phyloP scores from a whole-genome alignment of 92 coral and sea anemone genomes.

The Epizoanthus rinbou region DNA sequence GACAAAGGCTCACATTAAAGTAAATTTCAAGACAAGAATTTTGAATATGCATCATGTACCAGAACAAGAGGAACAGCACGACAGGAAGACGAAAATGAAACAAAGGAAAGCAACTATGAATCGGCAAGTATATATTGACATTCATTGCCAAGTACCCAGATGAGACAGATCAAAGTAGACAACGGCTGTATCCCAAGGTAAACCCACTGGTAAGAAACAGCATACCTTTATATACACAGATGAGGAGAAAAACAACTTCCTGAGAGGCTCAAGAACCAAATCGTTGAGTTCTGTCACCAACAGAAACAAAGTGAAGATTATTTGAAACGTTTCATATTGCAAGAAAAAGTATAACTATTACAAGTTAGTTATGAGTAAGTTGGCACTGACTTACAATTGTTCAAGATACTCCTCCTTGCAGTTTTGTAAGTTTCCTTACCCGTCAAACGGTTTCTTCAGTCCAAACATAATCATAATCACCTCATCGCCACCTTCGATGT shows the following conservation, averaged over 20 bases:
- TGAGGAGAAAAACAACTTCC: slow-evolving; percentile 85
- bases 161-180: neutral
- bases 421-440: no score
- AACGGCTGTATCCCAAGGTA: neutral
- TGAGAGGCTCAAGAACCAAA: slow-evolving; percentile 87
- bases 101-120: neutral
- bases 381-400: no score
- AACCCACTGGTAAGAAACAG: neutral
- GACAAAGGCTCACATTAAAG: no score
- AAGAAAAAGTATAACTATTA: neutral
- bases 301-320: neutral
- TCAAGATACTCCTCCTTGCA: no score
- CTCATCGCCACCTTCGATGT: no score
- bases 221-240: slow-evolving; percentile 85
- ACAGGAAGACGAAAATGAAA: neutral
- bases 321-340: neutral
- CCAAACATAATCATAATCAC: no score
- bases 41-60: no score
- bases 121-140: neutral
- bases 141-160: no score
- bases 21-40: no score
- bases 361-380: no score
- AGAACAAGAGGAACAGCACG: no score
- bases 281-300: slow-evolving; percentile 76
- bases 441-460: no score